These are phyloP conservation scores for Lepus timidus DNA, from an alignment of 2,113 vertebrate genomes.

Conservation along the genomic window DNA sequence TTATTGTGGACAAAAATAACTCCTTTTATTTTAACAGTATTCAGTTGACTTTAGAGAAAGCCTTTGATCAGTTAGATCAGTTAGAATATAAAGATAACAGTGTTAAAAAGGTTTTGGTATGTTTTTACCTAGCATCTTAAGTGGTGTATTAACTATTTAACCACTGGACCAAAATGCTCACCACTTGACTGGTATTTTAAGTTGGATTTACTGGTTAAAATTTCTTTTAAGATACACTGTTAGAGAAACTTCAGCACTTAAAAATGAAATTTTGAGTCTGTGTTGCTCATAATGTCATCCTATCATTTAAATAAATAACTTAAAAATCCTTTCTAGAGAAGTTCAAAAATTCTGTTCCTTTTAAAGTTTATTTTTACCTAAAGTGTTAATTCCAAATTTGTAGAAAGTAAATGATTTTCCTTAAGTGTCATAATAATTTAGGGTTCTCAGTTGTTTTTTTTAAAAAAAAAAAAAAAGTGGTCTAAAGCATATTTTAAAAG, in stretches of 20 bases:
- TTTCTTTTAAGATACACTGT: conserved; percentile 32
- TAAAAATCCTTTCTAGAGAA: conserved; percentile 36
- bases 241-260: conserved; percentile 43
- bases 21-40: conserved; percentile 40
- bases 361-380: neutral
- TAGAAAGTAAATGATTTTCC: neutral
- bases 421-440: conserved; percentile 43
- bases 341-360: neutral
- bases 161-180: no score
- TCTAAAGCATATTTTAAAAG: conserved; percentile 49
- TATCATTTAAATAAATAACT: conserved; percentile 48
- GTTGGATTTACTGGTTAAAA: conserved; percentile 41
- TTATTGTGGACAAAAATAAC: neutral
- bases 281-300: conserved; percentile 27
- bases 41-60: neutral
- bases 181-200: neutral
- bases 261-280: conserved; percentile 37
- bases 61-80: no score
- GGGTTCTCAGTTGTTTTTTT: conserved; percentile 61
- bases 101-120: no score
- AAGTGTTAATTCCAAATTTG: neutral
- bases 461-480: conserved; percentile 20
- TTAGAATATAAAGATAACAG: no score
- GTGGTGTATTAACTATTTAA: no score
- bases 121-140: no score